A percentile compares a stretch with the other conserved stretches of the same genome.
These are phyloP conservation scores for Bemisia tabaci DNA, from an alignment of 1,140 invertebrate species.

Conservation along the genomic window DNA sequence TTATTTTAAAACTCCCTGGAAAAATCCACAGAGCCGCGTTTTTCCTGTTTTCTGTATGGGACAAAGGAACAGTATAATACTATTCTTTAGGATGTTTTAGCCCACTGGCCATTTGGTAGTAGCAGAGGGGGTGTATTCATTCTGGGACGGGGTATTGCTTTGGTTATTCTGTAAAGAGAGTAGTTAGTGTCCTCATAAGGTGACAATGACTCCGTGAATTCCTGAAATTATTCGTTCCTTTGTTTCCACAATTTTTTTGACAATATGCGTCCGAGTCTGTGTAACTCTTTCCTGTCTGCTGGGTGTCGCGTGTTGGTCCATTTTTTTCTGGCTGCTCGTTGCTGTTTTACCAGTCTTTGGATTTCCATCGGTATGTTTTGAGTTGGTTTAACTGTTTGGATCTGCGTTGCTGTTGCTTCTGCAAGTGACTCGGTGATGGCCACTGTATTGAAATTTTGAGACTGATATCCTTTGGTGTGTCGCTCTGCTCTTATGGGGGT, in stretches of 20 bases:
- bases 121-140: neutral
- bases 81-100: too few species aligned
- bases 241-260: neutral
- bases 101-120: neutral
- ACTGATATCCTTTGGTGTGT: too few species aligned
- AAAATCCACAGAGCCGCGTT: too few species aligned
- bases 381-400: neutral
- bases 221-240: neutral
- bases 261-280: neutral
- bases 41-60: too few species aligned
- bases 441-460: too few species aligned
- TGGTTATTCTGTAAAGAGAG: neutral
- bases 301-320: neutral
- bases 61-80: too few species aligned
- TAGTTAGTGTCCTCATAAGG: neutral
- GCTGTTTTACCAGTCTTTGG: neutral
- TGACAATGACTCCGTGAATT: neutral
- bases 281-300: neutral
- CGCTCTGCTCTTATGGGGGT: too few species aligned
- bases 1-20: too few species aligned
- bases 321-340: neutral
- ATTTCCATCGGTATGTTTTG: neutral
- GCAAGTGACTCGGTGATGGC: neutral
- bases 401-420: neutral
- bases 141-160: neutral